Conservation (phyloP, 2,113 vertebrate species). For the Trichechus manatus region DNA sequence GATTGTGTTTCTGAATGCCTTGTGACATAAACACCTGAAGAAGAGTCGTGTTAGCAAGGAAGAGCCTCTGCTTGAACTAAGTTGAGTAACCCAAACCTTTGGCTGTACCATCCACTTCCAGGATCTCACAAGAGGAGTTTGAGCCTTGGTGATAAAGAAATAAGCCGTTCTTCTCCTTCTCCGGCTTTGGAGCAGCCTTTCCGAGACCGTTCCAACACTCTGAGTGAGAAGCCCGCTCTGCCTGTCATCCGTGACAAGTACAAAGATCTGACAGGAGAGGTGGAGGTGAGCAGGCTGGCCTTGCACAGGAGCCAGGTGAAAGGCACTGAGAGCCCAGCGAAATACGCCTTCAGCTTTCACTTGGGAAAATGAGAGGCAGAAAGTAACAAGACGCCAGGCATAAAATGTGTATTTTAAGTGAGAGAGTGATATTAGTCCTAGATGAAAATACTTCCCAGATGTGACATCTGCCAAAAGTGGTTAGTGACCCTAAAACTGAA, state of each 20-base stretch:
- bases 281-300: conserved; percentile 92
- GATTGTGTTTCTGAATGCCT: background rate
- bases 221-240: conserved; percentile 95
- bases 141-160: conserved; percentile 97
- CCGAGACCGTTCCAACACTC: conserved; percentile 95
- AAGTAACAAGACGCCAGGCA: background rate
- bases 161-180: conserved; percentile 91
- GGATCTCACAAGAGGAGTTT: conserved; percentile 98
- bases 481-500: background rate
- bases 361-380: background rate
- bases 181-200: conserved; percentile 93
- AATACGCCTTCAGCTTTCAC: background rate
- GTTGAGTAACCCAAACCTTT: conserved; percentile 18
- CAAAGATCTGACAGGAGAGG: conserved; percentile 98
- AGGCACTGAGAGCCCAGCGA: background rate
- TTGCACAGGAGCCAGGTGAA: background rate
- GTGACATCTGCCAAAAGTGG: background rate
- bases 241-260: conserved; percentile 99
- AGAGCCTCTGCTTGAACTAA: background rate
- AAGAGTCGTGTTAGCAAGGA: background rate
- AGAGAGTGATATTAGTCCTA: background rate
- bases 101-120: conserved; percentile 73
- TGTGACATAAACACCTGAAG: background rate
- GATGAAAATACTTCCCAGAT: background rate
- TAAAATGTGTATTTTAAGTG: background rate